Percentiles rank a stretch among this genome's conserved stretches.
phyloP scores from a whole-genome alignment of 2,888 invertebrate species.

The Agrilus cyanescens region DNA sequence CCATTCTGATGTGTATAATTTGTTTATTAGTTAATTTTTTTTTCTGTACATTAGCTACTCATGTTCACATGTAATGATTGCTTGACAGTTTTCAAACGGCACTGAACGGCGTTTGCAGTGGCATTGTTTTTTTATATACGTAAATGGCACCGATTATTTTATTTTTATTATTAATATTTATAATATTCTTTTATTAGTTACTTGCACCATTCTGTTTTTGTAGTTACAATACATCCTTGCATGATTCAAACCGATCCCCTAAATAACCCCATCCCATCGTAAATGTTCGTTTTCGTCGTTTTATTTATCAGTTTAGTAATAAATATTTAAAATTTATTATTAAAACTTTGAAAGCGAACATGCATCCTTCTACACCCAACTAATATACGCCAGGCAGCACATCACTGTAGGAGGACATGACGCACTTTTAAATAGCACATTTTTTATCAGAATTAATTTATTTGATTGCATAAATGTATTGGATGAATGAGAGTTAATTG shows the following conservation, averaged over 20 bases:
- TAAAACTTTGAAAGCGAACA: too few species aligned
- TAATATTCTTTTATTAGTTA: slow-evolving; percentile 6
- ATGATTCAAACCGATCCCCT: slow-evolving; percentile 7
- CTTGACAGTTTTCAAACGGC: slow-evolving; percentile 34
- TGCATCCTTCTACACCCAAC: slow-evolving; percentile 17
- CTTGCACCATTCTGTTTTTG: slow-evolving; percentile 3
- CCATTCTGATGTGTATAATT: slow-evolving; percentile 17
- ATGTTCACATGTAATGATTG: slow-evolving; percentile 64
- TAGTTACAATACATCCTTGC: slow-evolving; percentile 2
- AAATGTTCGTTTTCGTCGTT: neutral
- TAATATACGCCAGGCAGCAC: slow-evolving; percentile 31
- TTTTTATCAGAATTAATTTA: slow-evolving; percentile 31
- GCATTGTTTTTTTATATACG: slow-evolving; percentile 36
- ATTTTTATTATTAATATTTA: slow-evolving; percentile 15
- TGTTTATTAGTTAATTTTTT: slow-evolving; percentile 29
- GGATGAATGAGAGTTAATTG: too few species aligned
- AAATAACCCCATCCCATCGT: neutral
- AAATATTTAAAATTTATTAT: too few species aligned
- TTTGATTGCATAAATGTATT: slow-evolving; percentile 24
- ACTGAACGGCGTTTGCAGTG: slow-evolving; percentile 38
- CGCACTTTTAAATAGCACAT: slow-evolving; percentile 35
- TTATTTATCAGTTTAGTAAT: neutral
- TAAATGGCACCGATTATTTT: slow-evolving; percentile 34
- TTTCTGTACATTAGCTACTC: slow-evolving; percentile 41
- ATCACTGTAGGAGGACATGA: slow-evolving; percentile 38